These are phyloP conservation scores for Camelus bactrianus DNA, from an alignment of 2,113 vertebrate species.

Conservation along the genomic window DNA sequence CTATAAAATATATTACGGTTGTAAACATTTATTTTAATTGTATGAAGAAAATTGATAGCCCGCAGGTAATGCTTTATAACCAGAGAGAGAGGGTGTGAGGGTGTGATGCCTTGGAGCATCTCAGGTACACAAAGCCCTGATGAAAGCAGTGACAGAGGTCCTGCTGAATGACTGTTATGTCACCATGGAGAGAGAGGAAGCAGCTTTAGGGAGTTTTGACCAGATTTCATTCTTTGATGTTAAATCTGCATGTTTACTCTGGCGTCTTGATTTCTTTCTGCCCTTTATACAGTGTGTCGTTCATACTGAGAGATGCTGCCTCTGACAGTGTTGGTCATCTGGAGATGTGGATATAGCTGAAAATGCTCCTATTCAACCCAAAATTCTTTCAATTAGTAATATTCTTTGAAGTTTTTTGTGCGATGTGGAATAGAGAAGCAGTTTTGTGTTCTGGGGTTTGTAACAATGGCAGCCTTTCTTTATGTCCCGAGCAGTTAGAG, in stretches of 20 bases:
- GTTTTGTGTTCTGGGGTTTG: constrained; percentile 31
- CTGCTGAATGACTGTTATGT: neutral
- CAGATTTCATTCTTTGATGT: neutral
- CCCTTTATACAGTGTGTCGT: neutral
- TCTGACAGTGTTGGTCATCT: constrained; percentile 27
- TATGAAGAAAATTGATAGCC: neutral
- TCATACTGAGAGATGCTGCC: neutral
- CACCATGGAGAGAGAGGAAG: neutral
- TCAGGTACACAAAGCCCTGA: neutral
- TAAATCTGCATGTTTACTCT: neutral
- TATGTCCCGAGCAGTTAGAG: neutral
- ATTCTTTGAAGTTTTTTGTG: neutral
- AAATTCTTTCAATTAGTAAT: neutral
- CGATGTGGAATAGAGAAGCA: neutral
- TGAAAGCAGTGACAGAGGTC: neutral
- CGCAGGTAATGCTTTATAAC: neutral
- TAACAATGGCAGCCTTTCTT: constrained; percentile 52
- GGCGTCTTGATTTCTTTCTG: neutral
- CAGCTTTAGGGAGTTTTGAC: neutral
- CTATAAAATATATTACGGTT: neutral
- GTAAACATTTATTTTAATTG: neutral
- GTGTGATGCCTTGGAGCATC: neutral
- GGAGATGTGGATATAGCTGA: neutral
- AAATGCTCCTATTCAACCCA: neutral
- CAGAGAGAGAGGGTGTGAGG: neutral